phyloP scores from a whole-genome alignment of 2,888 invertebrate genomes.

The Beris morrisii region DNA sequence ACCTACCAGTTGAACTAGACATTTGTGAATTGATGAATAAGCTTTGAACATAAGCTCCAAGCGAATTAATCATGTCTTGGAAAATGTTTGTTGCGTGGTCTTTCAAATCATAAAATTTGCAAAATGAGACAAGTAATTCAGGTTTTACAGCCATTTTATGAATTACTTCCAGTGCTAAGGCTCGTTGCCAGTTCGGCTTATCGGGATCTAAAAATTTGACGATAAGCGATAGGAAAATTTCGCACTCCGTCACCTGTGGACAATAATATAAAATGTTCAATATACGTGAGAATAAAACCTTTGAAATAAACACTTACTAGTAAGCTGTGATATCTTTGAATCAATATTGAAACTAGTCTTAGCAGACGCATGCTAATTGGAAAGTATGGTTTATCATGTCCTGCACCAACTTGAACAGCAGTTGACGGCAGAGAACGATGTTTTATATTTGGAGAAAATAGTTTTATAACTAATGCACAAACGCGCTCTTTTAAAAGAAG shows the following conservation, averaged over 20 bases:
- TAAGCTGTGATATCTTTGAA: slow-evolving; percentile 89
- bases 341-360: slow-evolving; percentile 87
- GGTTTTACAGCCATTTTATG: slow-evolving; percentile 93
- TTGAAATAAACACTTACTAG: slow-evolving; percentile 64
- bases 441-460: slow-evolving; percentile 98
- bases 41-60: slow-evolving; percentile 93
- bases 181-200: slow-evolving; percentile 95
- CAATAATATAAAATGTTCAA: slow-evolving; percentile 38
- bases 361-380: slow-evolving; percentile 95
- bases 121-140: slow-evolving; percentile 82
- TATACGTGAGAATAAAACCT: not conserved
- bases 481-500: slow-evolving; percentile 94
- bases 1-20: slow-evolving; percentile 23
- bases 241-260: slow-evolving; percentile 90
- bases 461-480: slow-evolving; percentile 95
- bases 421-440: slow-evolving; percentile 64
- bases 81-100: slow-evolving; percentile 91
- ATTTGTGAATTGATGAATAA: slow-evolving; percentile 64
- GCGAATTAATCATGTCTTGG: slow-evolving; percentile 91
- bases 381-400: slow-evolving; percentile 90
- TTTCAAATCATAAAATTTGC: slow-evolving; percentile 93
- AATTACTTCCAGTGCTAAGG: slow-evolving; percentile 91
- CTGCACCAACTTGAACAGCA: slow-evolving; percentile 63
- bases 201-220: slow-evolving; percentile 97
- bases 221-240: slow-evolving; percentile 94